Conservation (phyloP, 1,140 invertebrate genomes). For the Drosophila nigromelanica region DNA sequence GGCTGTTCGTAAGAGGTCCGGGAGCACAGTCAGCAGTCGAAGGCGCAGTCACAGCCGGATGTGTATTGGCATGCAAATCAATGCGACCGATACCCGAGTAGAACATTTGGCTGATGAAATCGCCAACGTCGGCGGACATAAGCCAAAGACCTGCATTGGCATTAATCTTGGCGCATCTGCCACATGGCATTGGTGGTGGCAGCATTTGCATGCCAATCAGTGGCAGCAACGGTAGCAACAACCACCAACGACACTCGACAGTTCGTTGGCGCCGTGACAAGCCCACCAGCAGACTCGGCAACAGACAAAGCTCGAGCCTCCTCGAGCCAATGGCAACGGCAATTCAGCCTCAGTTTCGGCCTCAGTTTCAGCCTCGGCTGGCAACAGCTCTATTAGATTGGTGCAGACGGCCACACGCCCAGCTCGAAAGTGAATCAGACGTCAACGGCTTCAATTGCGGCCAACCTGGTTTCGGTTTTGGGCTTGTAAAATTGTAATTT, state of each 20-base stretch:
- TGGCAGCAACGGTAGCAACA: slow-evolving; percentile 23
- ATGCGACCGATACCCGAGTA: slow-evolving; percentile 13
- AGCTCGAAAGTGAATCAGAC: slow-evolving; percentile 29
- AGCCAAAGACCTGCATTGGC: slow-evolving; percentile 29
- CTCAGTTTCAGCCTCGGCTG: background rate
- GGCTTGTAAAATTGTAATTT: slow-evolving; percentile 20
- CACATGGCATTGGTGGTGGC: slow-evolving; percentile 35
- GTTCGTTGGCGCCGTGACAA: slow-evolving; percentile 63
- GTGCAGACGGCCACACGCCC: slow-evolving; percentile 29
- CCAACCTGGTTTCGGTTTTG: slow-evolving; percentile 18
- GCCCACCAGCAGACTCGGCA: slow-evolving; percentile 56
- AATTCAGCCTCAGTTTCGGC: background rate
- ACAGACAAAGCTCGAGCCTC: slow-evolving; percentile 25
- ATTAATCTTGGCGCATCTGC: slow-evolving; percentile 55
- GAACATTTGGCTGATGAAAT: slow-evolving; percentile 66
- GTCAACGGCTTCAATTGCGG: slow-evolving; percentile 9
- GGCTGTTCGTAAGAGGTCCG: slow-evolving; percentile 53
- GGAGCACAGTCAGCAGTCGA: slow-evolving; percentile 57
- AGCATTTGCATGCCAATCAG: slow-evolving; percentile 46
- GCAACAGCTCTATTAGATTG: slow-evolving; percentile 28
- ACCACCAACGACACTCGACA: slow-evolving; percentile 48
- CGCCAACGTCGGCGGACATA: slow-evolving; percentile 17
- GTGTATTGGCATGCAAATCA: slow-evolving; percentile 54
- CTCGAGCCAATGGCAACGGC: background rate
- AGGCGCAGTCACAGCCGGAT: slow-evolving; percentile 11